Base-by-base conservation (phyloP, 1,140 invertebrate species). In the Hylaeus volcanicus region DNA sequence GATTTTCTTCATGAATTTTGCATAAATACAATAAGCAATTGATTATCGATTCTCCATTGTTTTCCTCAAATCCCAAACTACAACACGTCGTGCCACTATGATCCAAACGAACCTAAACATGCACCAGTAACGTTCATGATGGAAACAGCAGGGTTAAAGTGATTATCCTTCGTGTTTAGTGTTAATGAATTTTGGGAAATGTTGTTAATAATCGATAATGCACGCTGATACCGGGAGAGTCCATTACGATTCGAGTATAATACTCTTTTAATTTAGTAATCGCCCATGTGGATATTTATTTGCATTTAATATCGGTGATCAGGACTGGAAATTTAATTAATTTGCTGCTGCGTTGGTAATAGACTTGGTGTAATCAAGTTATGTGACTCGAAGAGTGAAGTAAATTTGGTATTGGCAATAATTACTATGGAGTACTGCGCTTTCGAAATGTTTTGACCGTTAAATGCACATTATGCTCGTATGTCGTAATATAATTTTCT, bases 291-390 rank as follows among this genome's bases (percentile, higher is more conserved):
- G 41, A 11, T 61, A 61, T 61, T 74, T 75, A 75, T 64, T 64
- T 43, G 48, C 11, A 65, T 75, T 65, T 43, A 75, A 53, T 75
- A 48, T 65, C 39, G 61, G 60, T 63, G 43, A 64, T 74, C 60
- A 60, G 5, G 39, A 64, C 45, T 39, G 72, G 37, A 41, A 75
- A 65, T 75, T 75, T 75, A 53, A 75, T 75, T 64, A 63, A 74
- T 74, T 74, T 53, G 45, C 43, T 60, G 56, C 45, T 11, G 73
- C 15, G 39, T 14, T 55, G 43, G 63, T 74, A 74, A 64, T 64
- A 74, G 43, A 74, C 41, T 74, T 41, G 14, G 26, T 53, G 15
- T 75, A 63, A 74, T 74, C 43, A 48, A 64, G 37, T 64, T 74
- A 64, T 26, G 37, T 5, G 6, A 55, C 9, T 75, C 53, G 37